Evolutionary conservation across 1,140 invertebrate species (phyloP), one percentile per base, ranked within the genome.

Genomic region (Bombus sibiricus): DNA sequence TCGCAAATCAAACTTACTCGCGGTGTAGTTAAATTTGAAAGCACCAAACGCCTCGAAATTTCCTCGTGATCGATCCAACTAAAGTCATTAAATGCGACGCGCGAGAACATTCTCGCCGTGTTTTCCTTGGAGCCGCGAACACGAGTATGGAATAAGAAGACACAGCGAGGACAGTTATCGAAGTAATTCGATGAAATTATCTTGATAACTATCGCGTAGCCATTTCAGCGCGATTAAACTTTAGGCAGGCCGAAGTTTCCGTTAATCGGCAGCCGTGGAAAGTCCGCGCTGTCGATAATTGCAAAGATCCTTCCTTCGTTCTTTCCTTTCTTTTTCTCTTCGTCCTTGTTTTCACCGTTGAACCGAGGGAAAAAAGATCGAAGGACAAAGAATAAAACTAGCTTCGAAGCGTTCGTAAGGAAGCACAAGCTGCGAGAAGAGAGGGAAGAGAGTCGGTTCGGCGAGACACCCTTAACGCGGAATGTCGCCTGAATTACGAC

Each of bases 401-500:
- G 9, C 69, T 86, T 80, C 13, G 53, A 41, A 37, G 68, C 68
- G 68, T 69, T 6, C 25, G 68, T 12, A 39, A 18, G 47, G 37
- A 25, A 37, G n/a, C 9, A 32, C n/a, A 57, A 12, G 18, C 25
- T 22, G 9, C 32, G 37, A 43, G 57, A 66, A 12, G 2, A 13
- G 64, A 34, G 39, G 57, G 6, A 37, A 32, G 59, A 66, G 39
- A 37, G 41, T 80, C 43, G 53, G 43, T 68, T 74, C 62, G 22
- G 73, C 66, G 80, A 80, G 84, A 89, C 41, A 85, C 80, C 69
- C 71, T 85, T 83, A 90, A 85, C 76, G 72, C 76, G 83, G 71
- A 85, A 90, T 88, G 89, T 90, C 82, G 83, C 76, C 76, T 90
- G 80, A 90, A 86, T 88, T 89, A 90, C 88, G 86, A 78, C 81